phyloP scores from a whole-genome alignment of 2,113 vertebrate species.

The Grammatotria lemairii region DNA sequence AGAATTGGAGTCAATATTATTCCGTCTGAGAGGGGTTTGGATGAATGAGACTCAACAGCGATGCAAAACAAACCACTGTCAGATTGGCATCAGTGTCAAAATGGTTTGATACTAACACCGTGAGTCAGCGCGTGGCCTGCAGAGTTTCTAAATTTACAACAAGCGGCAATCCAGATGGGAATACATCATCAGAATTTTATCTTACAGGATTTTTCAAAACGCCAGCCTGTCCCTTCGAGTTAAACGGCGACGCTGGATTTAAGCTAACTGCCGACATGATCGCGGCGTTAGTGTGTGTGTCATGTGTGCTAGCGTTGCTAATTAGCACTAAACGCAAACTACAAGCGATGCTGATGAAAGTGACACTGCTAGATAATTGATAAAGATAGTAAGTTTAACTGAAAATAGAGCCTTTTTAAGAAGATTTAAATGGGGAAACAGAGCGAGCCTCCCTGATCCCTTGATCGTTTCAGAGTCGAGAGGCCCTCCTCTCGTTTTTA shows the following conservation, averaged over 20 bases:
- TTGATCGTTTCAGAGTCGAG: background rate
- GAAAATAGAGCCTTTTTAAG: background rate
- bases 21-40: background rate
- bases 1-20: constrained; percentile 40
- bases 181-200: background rate
- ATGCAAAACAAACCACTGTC: background rate
- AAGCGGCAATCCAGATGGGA: background rate
- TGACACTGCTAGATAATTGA: background rate
- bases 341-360: background rate
- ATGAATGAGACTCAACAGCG: constrained; percentile 7
- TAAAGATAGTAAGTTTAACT: background rate
- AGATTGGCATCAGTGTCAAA: constrained; percentile 14
- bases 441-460: background rate
- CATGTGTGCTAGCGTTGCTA: background rate
- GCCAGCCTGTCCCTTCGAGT: background rate
- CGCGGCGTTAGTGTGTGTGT: background rate
- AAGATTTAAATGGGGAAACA: background rate
- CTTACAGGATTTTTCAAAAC: background rate
- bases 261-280: background rate
- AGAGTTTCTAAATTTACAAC: background rate
- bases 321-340: background rate
- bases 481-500: background rate
- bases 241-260: background rate
- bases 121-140: background rate
- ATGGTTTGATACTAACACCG: constrained; percentile 3